Conservation (phyloP, 2,113 vertebrate species). For the Cyprinodon variegatus region DNA sequence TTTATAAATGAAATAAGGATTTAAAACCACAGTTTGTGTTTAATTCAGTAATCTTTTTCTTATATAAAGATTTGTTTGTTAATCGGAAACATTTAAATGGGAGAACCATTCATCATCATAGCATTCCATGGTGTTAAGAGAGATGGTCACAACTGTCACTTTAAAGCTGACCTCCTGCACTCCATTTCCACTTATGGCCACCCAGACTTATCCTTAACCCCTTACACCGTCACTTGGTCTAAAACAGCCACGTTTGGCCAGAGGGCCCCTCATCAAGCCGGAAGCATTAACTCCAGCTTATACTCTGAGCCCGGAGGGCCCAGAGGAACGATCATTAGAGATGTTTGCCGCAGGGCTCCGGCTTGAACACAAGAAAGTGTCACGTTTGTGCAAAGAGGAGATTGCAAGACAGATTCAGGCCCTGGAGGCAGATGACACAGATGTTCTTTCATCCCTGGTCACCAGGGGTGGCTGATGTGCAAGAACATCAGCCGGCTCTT, state of each 20-base stretch:
- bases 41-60: no score
- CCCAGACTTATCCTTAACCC: slow-evolving; percentile 68
- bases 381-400: slow-evolving; percentile 71
- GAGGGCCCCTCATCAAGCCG: slow-evolving; percentile 52
- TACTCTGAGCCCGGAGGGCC: slow-evolving; percentile 60
- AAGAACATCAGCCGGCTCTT: slow-evolving; percentile 51
- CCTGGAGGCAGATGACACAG: slow-evolving; percentile 62
- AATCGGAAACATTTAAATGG: no score
- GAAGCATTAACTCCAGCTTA: slow-evolving; percentile 76
- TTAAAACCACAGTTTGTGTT: no score
- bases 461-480: slow-evolving; percentile 43
- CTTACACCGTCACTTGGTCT: slow-evolving; percentile 45
- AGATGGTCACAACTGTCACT: slow-evolving; percentile 40
- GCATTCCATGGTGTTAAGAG: slow-evolving; percentile 35
- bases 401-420: slow-evolving; percentile 62
- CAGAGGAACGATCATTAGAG: slow-evolving; percentile 66
- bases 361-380: slow-evolving; percentile 69
- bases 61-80: no score
- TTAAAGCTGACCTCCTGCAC: slow-evolving; percentile 50
- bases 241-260: slow-evolving; percentile 62
- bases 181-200: slow-evolving; percentile 73
- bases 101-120: background rate
- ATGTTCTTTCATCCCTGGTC: slow-evolving; percentile 64
- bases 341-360: slow-evolving; percentile 43
- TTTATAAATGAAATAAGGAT: no score